Base-by-base conservation (phyloP, 1,140 invertebrate species). In the Lasioglossum albipes region DNA sequence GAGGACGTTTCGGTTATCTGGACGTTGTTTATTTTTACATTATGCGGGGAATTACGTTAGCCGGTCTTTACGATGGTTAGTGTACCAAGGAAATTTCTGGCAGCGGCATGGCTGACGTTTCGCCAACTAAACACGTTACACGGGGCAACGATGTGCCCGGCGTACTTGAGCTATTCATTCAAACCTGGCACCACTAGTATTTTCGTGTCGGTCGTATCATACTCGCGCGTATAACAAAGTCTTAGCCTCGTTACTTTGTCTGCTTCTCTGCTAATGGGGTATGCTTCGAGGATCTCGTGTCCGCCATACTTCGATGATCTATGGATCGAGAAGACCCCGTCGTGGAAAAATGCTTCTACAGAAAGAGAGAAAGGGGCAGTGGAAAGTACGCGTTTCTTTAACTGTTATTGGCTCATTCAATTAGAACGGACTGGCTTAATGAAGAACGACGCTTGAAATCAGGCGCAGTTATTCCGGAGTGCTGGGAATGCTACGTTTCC, bases 41-140 rank as follows among this genome's bases (percentile, higher is more conserved):
- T 69, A 80, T 49, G 62, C 59, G 75, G 68, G 42, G 77, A 83
- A 86, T 86, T 74, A 80, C 77, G 77, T 68, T 85, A 57, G 54
- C 68, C 67, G 73, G 61, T 82, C 79, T 84, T 84, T 84, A 84
- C 71, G 72, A 71, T 64, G 72, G 61, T 84, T 66, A 76, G 75
- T 79, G 84, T 77, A 82, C 68, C 82, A 68, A 36, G 78, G 59
- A 84, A 64, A 77, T 79, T 86, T 87, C 75, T 87, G 86, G 84
- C 86, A 84, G 75, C 52, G 45, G 57, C 54, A 45, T 42, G 69
- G 68, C 77, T 70, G 68, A 57, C 68, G 81, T 65, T 65, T 75
- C 62, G 73, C 70, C 69, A 79, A 83, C 71, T 27, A 18, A 68
- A 68, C 52, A n/a, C 62, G 27, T 27, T 27, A 5, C 52, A 9